Evolutionary conservation across 2,113 vertebrate genomes (phyloP).

Genomic region (Macrotus californicus): DNA sequence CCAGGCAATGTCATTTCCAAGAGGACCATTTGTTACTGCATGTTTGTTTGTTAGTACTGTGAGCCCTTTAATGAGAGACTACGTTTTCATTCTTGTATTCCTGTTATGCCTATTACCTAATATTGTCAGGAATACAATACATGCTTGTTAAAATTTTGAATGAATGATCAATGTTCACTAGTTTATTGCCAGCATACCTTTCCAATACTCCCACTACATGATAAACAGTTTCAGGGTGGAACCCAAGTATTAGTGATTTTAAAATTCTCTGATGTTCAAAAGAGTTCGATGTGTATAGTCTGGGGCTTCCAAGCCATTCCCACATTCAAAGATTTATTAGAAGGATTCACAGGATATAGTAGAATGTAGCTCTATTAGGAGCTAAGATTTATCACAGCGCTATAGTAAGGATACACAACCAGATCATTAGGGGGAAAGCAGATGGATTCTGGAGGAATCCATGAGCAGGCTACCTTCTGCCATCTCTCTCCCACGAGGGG

Average conservation of each 20-base stretch:
- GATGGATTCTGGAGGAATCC: not conserved
- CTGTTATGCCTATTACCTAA: not conserved
- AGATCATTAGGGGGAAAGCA: not conserved
- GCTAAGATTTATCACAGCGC: not conserved
- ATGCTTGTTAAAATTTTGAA: conserved; percentile 31
- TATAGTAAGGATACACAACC: not conserved
- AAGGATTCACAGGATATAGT: not conserved
- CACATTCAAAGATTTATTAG: not conserved
- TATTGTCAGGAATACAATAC: not conserved
- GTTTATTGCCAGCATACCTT: not conserved
- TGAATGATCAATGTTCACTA: not conserved
- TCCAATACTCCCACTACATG: not conserved
- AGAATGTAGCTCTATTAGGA: not conserved
- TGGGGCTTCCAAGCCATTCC: not conserved
- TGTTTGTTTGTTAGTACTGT: not conserved
- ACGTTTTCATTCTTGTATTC: not conserved
- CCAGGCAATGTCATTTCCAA: not conserved
- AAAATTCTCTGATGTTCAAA: not conserved
- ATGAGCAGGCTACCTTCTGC: not conserved
- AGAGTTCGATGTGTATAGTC: not conserved
- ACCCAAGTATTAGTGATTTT: not conserved
- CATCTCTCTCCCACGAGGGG: not conserved
- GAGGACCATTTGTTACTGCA: not conserved
- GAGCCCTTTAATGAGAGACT: not conserved
- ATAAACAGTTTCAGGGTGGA: not conserved